Evolutionary conservation across 37 sponge, comb jelly and placozoan species (phyloP).

Genomic region (Lycopodina hypogea): DNA sequence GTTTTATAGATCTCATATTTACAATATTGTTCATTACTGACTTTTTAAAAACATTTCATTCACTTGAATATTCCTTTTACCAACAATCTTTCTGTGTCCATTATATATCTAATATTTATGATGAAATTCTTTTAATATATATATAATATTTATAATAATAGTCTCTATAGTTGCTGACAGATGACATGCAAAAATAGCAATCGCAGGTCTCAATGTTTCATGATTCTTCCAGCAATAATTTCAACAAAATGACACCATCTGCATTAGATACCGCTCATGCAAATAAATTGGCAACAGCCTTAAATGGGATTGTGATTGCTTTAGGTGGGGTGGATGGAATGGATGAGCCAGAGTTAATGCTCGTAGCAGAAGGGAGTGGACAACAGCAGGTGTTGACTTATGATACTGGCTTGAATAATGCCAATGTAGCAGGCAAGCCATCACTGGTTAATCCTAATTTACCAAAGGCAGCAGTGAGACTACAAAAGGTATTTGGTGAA

Average conservation of each 20-base stretch:
- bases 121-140: no score
- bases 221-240: no score
- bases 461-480: slow-evolving; percentile 69
- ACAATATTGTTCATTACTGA: no score
- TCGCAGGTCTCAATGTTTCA: no score
- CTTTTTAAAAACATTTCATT: no score
- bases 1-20: no score
- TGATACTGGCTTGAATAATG: slow-evolving; percentile 61
- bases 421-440: slow-evolving; percentile 62
- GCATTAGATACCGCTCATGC: background rate
- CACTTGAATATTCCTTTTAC: no score
- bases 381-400: slow-evolving; percentile 70
- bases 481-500: slow-evolving; percentile 53
- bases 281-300: background rate
- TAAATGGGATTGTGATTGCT: background rate
- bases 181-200: slow-evolving; percentile 13
- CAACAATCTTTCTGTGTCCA: no score
- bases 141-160: background rate
- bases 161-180: background rate
- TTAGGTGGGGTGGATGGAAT: background rate
- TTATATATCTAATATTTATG: no score
- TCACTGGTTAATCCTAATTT: slow-evolving; percentile 68
- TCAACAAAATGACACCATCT: no score
- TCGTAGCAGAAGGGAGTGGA: slow-evolving; percentile 11
- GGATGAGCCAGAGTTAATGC: background rate